Evolutionary conservation across 2,113 vertebrate species (phyloP).

Genomic region (Ceyx melanurus): DNA sequence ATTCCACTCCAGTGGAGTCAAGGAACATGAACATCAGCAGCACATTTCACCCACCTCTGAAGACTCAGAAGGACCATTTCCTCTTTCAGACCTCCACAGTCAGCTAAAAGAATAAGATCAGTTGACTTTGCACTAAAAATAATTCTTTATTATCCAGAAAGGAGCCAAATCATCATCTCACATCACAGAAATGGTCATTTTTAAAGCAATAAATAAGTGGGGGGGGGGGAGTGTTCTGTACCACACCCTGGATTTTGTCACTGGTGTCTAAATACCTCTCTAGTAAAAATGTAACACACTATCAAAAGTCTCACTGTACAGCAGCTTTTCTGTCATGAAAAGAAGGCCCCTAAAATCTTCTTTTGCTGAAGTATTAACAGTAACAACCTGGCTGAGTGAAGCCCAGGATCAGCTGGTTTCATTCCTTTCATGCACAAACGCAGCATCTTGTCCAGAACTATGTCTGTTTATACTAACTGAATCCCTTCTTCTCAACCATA

Average conservation of each 20-base stretch:
- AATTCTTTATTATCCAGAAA: constrained; percentile 35
- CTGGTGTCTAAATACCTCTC: neutral
- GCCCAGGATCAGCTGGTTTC: neutral
- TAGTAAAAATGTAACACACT: constrained; percentile 1
- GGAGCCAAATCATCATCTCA: constrained; percentile 25
- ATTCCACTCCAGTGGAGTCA: neutral
- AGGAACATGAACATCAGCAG: neutral
- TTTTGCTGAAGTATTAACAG: neutral
- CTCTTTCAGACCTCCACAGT: constrained; percentile 7
- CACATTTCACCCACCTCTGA: neutral
- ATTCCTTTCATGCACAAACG: neutral
- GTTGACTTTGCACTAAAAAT: constrained; percentile 11
- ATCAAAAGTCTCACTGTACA: constrained; percentile 12
- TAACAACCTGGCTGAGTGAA: neutral
- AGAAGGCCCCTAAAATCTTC: neutral
- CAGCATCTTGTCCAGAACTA: neutral
- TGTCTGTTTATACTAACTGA: neutral
- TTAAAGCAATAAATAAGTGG: constrained; percentile 45
- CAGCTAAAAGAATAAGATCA: constrained; percentile 24
- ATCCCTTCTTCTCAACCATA: neutral
- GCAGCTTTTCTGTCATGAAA: constrained; percentile 1
- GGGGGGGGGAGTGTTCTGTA: neutral
- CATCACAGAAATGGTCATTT: neutral
- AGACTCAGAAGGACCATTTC: neutral
- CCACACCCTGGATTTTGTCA: neutral